Evolutionary conservation across 2,797 vertebrate species (phyloP).

Genomic region (Hippopotamyrus pictus): DNA sequence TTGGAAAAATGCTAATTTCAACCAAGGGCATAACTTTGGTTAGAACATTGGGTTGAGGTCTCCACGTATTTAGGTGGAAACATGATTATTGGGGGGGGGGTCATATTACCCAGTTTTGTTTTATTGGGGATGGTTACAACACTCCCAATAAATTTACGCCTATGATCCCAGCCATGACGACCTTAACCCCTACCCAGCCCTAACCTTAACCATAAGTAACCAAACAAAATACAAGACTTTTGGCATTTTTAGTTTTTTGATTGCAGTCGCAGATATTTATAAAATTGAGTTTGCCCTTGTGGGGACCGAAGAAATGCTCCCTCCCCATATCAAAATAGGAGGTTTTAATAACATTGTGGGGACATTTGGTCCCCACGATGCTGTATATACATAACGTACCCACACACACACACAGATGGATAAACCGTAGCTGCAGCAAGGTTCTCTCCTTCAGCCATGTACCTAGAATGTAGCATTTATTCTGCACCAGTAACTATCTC

Average conservation of each 20-base stretch:
- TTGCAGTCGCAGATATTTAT: neutral
- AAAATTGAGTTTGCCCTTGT: neutral
- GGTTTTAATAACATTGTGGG: neutral
- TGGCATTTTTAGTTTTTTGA: neutral
- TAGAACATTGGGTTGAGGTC: neutral
- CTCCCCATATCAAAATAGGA: too few relatives aligned
- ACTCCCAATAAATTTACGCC: too few relatives aligned
- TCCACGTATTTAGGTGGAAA: too few relatives aligned
- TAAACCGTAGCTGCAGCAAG: neutral
- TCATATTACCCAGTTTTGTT: too few relatives aligned
- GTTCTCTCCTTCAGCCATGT: neutral
- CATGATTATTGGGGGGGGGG: too few relatives aligned
- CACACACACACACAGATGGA: neutral
- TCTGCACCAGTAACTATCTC: neutral
- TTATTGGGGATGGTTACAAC: too few relatives aligned
- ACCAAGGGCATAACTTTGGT: neutral
- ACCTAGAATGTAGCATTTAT: neutral
- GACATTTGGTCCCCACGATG: neutral
- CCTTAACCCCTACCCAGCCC: neutral
- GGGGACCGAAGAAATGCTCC: neutral
- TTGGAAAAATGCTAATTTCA: neutral
- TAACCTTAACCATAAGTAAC: neutral
- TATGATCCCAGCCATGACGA: neutral
- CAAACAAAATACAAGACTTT: neutral
- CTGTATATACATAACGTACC: too few relatives aligned